Evolutionary conservation across 2,113 vertebrate genomes (phyloP), one percentile per base, ranked within the genome.

Genomic region (Chaetodon auriga): DNA sequence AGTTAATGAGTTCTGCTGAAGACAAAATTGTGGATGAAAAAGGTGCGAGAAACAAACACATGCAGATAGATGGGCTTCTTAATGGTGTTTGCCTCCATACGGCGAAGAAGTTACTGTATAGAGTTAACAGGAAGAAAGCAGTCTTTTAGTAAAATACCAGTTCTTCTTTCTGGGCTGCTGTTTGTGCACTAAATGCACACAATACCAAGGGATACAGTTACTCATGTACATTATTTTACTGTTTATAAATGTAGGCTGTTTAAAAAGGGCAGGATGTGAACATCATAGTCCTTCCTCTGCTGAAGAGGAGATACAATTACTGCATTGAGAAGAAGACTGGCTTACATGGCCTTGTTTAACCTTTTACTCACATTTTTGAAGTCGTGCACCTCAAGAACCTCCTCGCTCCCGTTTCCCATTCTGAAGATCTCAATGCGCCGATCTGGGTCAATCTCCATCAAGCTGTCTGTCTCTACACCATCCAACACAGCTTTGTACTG

Each of bases 371-470:
- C 98, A 0, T 98, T 96, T 95, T 98, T 97, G 92, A 99, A 99
- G 92, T 99, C 97, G 1, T 98, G 97, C 65, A 99, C 96, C 94
- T 99, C 98, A 69, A 98, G 88, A 60, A 98, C 97, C 80, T 98
- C 97, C 35, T 98, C 93, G 0, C 94, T 97, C 79, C 96, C 96
- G 0, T 98, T 98, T 86, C 97, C 96, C 0, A 96, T 97, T 88
- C 93, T 94, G 92, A 99, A 97, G 82, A 97, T 97, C 94, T 99
- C 97, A 0, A 96, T 93, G 82, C 84, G 96, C 74, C 94, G 93
- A 58, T 87, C 75, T 0, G 97, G 96, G 93, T 99, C 96, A 0
- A 99, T 99, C 95, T 98, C 96, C 97, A 99, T 95, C 81, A 96
- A 63, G 18, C 98, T 96, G 45, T 97, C 96, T 74, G 94, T 97